Evolutionary conservation across 2,797 vertebrate species (phyloP).

Genomic region (Rhyacichthys aspro): DNA sequence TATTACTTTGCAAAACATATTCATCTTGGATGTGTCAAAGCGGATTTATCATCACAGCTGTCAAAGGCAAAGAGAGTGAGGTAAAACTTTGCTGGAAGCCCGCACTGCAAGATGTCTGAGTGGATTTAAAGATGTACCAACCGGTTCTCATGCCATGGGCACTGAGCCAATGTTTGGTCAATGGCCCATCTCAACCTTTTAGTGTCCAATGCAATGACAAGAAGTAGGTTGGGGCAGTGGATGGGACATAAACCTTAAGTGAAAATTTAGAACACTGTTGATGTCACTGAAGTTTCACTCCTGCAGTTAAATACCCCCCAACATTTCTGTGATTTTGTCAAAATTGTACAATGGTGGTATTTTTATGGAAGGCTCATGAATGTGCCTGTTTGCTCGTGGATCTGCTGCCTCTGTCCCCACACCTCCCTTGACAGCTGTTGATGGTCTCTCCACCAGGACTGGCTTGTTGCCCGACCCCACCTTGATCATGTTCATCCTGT

Average conservation of each 20-base stretch:
- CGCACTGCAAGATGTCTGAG: neutral
- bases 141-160: neutral
- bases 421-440: constrained; percentile 44
- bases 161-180: neutral
- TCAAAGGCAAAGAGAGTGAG: constrained; percentile 41
- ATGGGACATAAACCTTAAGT: neutral
- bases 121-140: constrained; percentile 5
- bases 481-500: constrained; percentile 54
- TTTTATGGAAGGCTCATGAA: no score
- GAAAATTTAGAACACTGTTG: no score
- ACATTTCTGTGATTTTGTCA: no score
- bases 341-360: no score
- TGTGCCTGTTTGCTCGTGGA: neutral
- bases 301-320: no score
- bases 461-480: constrained; percentile 46
- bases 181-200: neutral
- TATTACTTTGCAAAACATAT: constrained; percentile 61
- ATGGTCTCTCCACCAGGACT: constrained; percentile 56
- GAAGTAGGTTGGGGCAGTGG: neutral
- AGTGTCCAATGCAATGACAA: neutral
- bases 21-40: constrained; percentile 48
- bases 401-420: constrained; percentile 10
- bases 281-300: no score
- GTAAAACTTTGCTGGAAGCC: constrained; percentile 38
- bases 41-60: constrained; percentile 48